A percentile compares a stretch with the other conserved stretches of the same genome.
Conservation (phyloP, 2,113 vertebrate genomes). For the Dendropsophus ebraccatus region DNA sequence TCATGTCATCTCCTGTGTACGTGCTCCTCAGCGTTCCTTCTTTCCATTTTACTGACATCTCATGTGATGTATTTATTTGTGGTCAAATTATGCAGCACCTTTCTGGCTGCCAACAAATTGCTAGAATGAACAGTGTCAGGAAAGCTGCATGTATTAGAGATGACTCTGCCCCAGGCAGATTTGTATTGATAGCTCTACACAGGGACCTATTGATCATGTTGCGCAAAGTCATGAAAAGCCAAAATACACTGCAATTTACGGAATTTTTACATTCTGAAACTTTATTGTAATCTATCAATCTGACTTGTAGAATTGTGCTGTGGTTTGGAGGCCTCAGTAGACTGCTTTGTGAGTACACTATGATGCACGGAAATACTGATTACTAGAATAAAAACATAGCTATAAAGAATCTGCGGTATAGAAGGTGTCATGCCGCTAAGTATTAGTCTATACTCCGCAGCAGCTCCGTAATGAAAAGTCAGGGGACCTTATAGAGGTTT, state of each 20-base stretch:
- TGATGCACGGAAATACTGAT: conserved; percentile 47
- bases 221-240: conserved; percentile 59
- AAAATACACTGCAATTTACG: conserved; percentile 47
- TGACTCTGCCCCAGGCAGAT: conserved; percentile 55
- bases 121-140: conserved; percentile 59
- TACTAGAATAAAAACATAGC: conserved; percentile 32
- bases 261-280: conserved; percentile 42
- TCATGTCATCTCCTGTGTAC: conserved; percentile 60
- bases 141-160: conserved; percentile 59
- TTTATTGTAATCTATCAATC: conserved; percentile 49
- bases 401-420: neutral
- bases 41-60: conserved; percentile 55
- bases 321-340: conserved; percentile 24
- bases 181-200: conserved; percentile 59
- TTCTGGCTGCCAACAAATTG: conserved; percentile 59
- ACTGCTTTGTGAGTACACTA: conserved; percentile 7
- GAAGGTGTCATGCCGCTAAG: neutral
- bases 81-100: conserved; percentile 60
- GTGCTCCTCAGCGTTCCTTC: conserved; percentile 53
- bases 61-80: conserved; percentile 60
- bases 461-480: conserved; percentile 9
- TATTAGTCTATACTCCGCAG: neutral
- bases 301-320: conserved; percentile 42
- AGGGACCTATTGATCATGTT: conserved; percentile 59
- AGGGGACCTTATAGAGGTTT: neutral